These are phyloP conservation scores for Drosophila nannoptera DNA, from an alignment of 1,140 invertebrate species.

Conservation along the genomic window DNA sequence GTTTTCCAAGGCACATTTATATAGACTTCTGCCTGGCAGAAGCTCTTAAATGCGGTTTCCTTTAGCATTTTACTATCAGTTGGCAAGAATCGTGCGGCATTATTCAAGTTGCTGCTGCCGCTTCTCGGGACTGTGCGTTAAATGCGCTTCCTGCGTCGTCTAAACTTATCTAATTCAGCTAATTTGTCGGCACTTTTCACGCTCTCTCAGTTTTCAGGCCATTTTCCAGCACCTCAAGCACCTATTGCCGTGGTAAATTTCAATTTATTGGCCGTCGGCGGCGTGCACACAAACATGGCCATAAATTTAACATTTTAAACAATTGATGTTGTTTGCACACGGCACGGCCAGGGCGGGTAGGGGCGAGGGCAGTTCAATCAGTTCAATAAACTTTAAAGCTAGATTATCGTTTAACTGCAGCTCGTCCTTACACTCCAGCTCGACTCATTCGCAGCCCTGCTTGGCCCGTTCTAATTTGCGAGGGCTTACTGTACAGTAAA, in stretches of 20 bases:
- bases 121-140: constrained; percentile 41
- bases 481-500: constrained; percentile 1
- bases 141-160: constrained; percentile 25
- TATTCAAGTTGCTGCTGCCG: constrained; percentile 30
- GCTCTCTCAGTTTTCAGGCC: constrained; percentile 8
- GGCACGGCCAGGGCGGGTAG: neutral
- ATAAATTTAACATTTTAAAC: constrained; percentile 66
- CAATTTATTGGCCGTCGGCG: constrained; percentile 63
- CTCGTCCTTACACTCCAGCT: too few relatives aligned
- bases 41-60: constrained; percentile 29
- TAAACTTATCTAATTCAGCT: constrained; percentile 46
- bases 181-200: constrained; percentile 46
- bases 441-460: too few relatives aligned
- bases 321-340: constrained; percentile 50
- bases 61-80: constrained; percentile 35
- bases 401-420: too few relatives aligned
- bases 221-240: constrained; percentile 16
- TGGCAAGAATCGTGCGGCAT: constrained; percentile 41
- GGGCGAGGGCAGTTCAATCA: neutral
- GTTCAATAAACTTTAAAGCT: neutral
- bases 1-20: constrained; percentile 64
- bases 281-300: constrained; percentile 65
- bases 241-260: constrained; percentile 32
- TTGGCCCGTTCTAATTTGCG: too few relatives aligned
- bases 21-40: constrained; percentile 50